phyloP scores from a whole-genome alignment of 2,113 vertebrate species.

The Lycocorax pyrrhopterus region DNA sequence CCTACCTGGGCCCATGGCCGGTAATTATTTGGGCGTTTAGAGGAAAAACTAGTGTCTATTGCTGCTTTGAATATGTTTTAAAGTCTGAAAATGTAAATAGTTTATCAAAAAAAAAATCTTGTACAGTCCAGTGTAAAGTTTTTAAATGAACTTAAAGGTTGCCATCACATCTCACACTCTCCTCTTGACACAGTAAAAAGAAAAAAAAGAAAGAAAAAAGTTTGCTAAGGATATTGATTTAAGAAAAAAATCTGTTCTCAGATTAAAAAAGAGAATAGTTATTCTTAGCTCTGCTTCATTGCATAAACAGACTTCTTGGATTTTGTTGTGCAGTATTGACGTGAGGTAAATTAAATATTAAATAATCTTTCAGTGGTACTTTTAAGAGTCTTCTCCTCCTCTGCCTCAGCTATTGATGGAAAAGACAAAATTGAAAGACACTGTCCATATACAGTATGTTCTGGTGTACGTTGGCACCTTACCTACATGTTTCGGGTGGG shows the following conservation, averaged over 20 bases:
- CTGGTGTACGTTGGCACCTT: slow-evolving; percentile 85
- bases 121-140: slow-evolving; percentile 99
- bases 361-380: slow-evolving; percentile 90
- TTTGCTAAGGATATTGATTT: slow-evolving; percentile 88
- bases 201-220: slow-evolving; percentile 69
- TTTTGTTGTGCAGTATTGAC: slow-evolving; percentile 98
- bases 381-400: slow-evolving; percentile 85
- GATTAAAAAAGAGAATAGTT: slow-evolving; percentile 69
- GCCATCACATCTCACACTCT: slow-evolving; percentile 95
- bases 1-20: slow-evolving; percentile 89
- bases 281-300: slow-evolving; percentile 91
- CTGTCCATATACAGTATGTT: slow-evolving; percentile 74
- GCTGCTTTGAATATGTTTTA: slow-evolving; percentile 99
- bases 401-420: slow-evolving; percentile 89
- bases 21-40: slow-evolving; percentile 92
- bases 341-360: slow-evolving; percentile 95
- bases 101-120: slow-evolving; percentile 96
- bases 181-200: slow-evolving; percentile 86
- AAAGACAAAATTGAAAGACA: slow-evolving; percentile 84
- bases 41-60: slow-evolving; percentile 96
- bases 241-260: slow-evolving; percentile 64
- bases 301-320: slow-evolving; percentile 92
- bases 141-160: slow-evolving; percentile 99
- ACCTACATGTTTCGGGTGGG: slow-evolving; percentile 75
- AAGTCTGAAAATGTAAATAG: slow-evolving; percentile 99